phyloP scores from a whole-genome alignment of 2,113 vertebrate genomes.

The Neopipo cinnamomea region DNA sequence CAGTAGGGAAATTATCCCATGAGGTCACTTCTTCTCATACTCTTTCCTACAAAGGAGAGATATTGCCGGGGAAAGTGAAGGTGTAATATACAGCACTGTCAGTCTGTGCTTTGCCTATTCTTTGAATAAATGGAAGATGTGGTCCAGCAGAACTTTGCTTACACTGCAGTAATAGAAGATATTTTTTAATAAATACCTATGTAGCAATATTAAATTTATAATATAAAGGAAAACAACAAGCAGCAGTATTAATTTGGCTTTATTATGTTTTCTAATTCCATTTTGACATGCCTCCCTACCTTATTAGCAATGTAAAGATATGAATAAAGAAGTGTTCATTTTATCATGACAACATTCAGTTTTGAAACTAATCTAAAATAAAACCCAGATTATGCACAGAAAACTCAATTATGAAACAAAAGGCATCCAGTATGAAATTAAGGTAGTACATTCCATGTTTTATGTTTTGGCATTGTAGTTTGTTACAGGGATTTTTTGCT shows the following conservation, averaged over 20 bases:
- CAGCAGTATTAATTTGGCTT: neutral
- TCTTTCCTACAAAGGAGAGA: neutral
- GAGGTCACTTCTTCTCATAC: neutral
- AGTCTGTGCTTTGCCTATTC: neutral
- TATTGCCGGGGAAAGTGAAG: neutral
- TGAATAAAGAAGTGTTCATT: slow-evolving; percentile 3
- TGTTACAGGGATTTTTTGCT: slow-evolving; percentile 11
- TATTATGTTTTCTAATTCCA: slow-evolving; percentile 23
- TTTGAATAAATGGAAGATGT: neutral
- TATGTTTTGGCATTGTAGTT: slow-evolving; percentile 32
- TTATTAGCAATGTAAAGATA: slow-evolving; percentile 57
- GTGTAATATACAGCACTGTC: neutral
- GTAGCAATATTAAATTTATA: neutral
- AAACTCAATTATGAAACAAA: slow-evolving; percentile 66
- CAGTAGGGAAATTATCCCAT: neutral
- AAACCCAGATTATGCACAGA: slow-evolving; percentile 12
- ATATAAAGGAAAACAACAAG: neutral
- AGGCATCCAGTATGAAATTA: slow-evolving; percentile 62
- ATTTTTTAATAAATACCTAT: neutral
- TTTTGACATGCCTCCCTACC: neutral
- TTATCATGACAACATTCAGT: slow-evolving; percentile 39
- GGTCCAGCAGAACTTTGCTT: neutral
- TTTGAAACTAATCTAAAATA: slow-evolving; percentile 66
- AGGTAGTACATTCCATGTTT: slow-evolving; percentile 29
- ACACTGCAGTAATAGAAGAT: neutral